A percentile compares a stretch with the other conserved stretches of the same genome.
Evolutionary conservation across 2,113 vertebrate genomes (phyloP).

Genomic region (Varanus salvator): DNA sequence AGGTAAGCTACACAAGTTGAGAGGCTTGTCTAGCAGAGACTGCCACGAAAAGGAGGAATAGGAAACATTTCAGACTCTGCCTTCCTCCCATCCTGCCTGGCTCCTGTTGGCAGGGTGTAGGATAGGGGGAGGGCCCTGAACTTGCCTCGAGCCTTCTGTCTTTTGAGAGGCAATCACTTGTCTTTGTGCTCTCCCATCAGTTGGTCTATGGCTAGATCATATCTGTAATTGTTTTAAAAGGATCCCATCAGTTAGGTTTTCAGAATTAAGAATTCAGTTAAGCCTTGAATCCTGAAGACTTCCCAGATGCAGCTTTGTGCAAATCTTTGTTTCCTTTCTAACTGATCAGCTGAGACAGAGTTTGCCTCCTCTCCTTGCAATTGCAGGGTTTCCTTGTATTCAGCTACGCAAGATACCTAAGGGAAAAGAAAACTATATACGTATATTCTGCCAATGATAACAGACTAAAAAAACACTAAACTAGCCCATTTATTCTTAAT

Average conservation of each 20-base stretch:
- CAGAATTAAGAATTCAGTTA: neutral
- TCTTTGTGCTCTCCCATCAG: neutral
- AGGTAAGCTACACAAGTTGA: too few relatives aligned
- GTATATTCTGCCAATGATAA: conserved; percentile 9
- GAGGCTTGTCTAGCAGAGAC: too few relatives aligned
- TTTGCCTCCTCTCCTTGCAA: conserved; percentile 1
- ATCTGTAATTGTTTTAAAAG: neutral
- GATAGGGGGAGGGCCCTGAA: too few relatives aligned
- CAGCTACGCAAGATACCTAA: neutral
- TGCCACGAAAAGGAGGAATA: too few relatives aligned
- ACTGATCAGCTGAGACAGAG: neutral
- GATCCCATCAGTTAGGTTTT: neutral
- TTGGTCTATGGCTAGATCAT: neutral
- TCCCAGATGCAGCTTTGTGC: neutral
- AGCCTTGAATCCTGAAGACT: neutral
- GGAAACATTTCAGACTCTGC: too few relatives aligned
- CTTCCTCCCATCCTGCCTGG: too few relatives aligned
- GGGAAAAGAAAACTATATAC: neutral
- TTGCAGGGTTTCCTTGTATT: conserved; percentile 15
- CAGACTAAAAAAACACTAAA: neutral
- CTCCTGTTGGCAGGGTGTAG: too few relatives aligned
- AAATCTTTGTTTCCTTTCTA: neutral
- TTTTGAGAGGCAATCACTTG: too few relatives aligned
- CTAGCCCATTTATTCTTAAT: conserved; percentile 39
- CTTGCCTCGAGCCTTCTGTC: too few relatives aligned